Conservation (phyloP, 1,140 invertebrate species). For the Drosophila paulistorum region DNA sequence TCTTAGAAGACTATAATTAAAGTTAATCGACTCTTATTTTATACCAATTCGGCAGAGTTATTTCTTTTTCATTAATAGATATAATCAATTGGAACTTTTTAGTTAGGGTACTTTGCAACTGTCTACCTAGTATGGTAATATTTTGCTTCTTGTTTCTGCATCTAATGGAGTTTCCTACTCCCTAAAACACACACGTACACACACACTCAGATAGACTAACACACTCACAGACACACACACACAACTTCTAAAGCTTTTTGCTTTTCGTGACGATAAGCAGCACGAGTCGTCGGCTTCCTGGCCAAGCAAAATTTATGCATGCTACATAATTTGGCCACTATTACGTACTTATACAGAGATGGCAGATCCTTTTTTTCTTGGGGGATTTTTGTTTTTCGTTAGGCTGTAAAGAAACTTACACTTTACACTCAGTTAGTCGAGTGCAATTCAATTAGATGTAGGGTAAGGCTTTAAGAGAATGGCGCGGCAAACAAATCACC, state of each 20-base stretch:
- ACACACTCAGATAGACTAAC: neutral
- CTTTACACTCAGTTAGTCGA: slow-evolving; percentile 31
- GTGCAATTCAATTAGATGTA: slow-evolving; percentile 77
- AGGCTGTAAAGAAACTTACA: slow-evolving; percentile 27
- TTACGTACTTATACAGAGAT: slow-evolving; percentile 31
- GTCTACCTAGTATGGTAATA: neutral
- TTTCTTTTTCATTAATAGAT: too few relatives aligned
- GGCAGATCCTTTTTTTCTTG: slow-evolving; percentile 29
- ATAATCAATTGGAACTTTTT: neutral
- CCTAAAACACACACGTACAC: slow-evolving; percentile 6
- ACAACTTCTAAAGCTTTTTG: slow-evolving; percentile 61
- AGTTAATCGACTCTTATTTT: too few relatives aligned
- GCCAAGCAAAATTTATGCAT: slow-evolving; percentile 73
- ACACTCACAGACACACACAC: neutral
- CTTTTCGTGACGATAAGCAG: slow-evolving; percentile 70
- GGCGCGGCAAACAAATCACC: slow-evolving; percentile 71
- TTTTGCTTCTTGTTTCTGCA: slow-evolving; percentile 47
- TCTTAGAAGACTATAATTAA: too few relatives aligned
- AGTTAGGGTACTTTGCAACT: neutral
- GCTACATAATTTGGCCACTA: slow-evolving; percentile 76
- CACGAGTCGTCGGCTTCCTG: slow-evolving; percentile 69
- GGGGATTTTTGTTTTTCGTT: slow-evolving; percentile 1
- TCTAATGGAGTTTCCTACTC: slow-evolving; percentile 65
- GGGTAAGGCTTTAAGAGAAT: slow-evolving; percentile 58
- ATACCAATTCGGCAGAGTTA: too few relatives aligned